Evolutionary conservation across 35 echinoderm and acorn worm genomes (phyloP).

Genomic region (Apostichopus parvimensis): DNA sequence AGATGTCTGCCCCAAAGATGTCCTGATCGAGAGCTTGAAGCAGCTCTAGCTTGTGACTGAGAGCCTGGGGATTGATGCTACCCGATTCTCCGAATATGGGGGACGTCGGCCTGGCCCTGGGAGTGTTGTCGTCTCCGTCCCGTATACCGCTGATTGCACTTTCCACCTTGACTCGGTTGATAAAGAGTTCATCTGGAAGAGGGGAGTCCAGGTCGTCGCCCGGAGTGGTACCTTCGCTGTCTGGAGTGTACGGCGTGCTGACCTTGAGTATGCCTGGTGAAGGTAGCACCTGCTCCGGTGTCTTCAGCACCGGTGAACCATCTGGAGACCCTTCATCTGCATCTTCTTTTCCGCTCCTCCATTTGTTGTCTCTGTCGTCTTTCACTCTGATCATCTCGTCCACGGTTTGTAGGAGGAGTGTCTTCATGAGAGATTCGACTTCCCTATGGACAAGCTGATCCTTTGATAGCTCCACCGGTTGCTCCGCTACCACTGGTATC

Average conservation of each 20-base stretch:
- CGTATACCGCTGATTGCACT: slow-evolving; percentile 49
- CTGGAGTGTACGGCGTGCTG: slow-evolving; percentile 40
- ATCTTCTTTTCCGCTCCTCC: background rate
- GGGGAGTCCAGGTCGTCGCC: slow-evolving; percentile 61
- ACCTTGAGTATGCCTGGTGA: slow-evolving; percentile 3
- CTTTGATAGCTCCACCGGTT: slow-evolving; percentile 4
- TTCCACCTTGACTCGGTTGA: slow-evolving; percentile 82
- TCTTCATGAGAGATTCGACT: slow-evolving; percentile 41
- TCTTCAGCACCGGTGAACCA: background rate
- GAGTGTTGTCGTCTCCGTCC: slow-evolving; percentile 62
- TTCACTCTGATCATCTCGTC: slow-evolving; percentile 36
- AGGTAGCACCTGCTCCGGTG: background rate
- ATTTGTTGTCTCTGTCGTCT: slow-evolving; percentile 27
- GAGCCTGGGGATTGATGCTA: slow-evolving; percentile 76
- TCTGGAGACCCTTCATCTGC: background rate
- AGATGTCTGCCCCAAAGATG: slow-evolving; percentile 81
- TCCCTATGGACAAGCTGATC: slow-evolving; percentile 23
- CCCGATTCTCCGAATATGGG: slow-evolving; percentile 94
- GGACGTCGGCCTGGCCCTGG: slow-evolving; percentile 84
- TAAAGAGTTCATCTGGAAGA: slow-evolving; percentile 86
- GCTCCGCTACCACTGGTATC: background rate
- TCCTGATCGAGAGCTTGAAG: slow-evolving; percentile 80
- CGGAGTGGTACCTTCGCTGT: slow-evolving; percentile 56
- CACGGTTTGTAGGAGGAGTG: background rate
- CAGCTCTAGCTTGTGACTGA: slow-evolving; percentile 81